Evolutionary conservation across 2,113 vertebrate species (phyloP).

Genomic region (Baryphthengus martii): DNA sequence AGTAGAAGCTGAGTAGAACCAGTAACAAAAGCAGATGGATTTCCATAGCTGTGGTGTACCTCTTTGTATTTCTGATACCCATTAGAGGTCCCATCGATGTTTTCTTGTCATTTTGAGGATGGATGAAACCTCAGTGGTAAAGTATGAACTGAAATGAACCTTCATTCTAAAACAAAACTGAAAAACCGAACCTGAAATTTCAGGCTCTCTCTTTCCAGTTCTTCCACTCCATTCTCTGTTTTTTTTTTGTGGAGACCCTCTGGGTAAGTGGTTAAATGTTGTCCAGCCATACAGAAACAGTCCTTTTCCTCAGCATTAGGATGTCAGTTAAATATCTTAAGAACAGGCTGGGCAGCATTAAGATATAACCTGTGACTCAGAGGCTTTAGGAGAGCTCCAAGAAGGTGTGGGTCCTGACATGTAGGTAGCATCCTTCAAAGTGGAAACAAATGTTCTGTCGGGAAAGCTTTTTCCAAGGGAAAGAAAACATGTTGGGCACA

Average conservation of each 20-base stretch:
- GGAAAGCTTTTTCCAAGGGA: background rate
- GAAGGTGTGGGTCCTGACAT: background rate
- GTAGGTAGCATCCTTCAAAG: background rate
- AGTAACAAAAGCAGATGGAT: background rate
- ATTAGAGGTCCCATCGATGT: background rate
- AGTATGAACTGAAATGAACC: background rate
- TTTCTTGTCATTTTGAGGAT: background rate
- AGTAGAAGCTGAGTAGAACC: background rate
- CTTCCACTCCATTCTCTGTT: fast-evolving
- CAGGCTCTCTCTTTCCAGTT: background rate
- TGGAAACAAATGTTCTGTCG: background rate
- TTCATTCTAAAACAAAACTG: background rate
- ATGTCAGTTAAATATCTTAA: background rate
- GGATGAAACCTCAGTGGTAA: background rate
- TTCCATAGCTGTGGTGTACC: background rate
- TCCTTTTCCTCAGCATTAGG: background rate
- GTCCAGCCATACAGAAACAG: background rate
- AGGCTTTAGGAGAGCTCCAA: background rate
- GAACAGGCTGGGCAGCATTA: background rate
- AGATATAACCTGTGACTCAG: background rate
- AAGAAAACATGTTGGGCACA: background rate
- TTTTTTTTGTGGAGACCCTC: background rate
- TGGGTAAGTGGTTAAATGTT: background rate
- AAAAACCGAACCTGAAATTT: background rate
- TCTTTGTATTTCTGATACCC: background rate